Evolutionary conservation across 2,113 vertebrate species (phyloP), one percentile per base, ranked within the genome.

Genomic region (Rattus norvegicus): DNA sequence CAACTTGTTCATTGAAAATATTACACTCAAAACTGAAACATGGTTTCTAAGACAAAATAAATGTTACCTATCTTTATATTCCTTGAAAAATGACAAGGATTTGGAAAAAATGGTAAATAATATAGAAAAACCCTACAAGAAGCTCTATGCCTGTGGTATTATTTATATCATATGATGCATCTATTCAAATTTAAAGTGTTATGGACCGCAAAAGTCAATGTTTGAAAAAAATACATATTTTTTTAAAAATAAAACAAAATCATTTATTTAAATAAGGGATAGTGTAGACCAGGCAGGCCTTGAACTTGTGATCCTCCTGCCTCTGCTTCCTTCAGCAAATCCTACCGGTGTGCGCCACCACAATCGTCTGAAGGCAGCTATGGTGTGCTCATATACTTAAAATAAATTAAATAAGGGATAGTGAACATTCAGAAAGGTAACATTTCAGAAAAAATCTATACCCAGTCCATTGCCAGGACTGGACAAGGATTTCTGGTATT

Each of bases 101-200:
- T 47, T 63, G n/a, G 19, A 28, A 85, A 43, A 43, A 30, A 24
- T 63, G 24, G 14, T 13, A 47, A 30, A 43, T 65, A 85, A 39
- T 1, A 30, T 0, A 43, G 56, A 63, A 17, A 84, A 47, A 39
- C 7, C 24, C 1, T 30, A 4, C 2, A 86, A 65, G 59, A 85
- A 67, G 30, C 11, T 33, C 28, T 67, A 36, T 0, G 10, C 49
- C 17, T 7, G 28, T 84, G 16, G 3, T 8, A 36, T 13, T 49
- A 49, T 9, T 33, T 13, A 22, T 49, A 69, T 69, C 17, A 67
- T 24, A 52, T 13, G 9, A 47, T 13, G 22, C 1, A 69, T 61
- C 30, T 49, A 83, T 90, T 92, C 9, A 92, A 79, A 49, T 96
- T 54, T 89, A 73, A 95, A 26, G 67, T 72, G 26, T 47, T 88